Evolutionary conservation across 2,797 vertebrate species (phyloP).

Genomic region (Benthosema pterotum): DNA sequence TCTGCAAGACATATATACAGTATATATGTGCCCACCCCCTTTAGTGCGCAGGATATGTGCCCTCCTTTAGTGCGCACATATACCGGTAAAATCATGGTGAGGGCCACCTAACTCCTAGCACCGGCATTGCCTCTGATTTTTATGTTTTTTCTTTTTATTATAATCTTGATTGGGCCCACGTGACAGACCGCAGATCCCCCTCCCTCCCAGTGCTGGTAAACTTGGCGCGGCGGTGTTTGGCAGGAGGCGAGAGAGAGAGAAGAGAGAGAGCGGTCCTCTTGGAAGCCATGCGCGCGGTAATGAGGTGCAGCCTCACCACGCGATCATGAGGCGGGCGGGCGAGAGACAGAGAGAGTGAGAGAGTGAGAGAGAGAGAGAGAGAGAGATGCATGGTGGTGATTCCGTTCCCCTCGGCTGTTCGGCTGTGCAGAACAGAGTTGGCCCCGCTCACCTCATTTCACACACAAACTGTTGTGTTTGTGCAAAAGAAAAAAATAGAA

Average conservation of each 20-base stretch:
- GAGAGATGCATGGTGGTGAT: constrained; percentile 14
- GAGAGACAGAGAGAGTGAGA: too few species aligned
- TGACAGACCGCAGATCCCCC: constrained; percentile 60
- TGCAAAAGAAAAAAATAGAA: constrained; percentile 17
- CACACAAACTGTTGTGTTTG: constrained; percentile 65
- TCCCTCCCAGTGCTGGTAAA: constrained; percentile 53
- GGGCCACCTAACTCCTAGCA: too few species aligned
- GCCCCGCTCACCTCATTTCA: constrained; percentile 63
- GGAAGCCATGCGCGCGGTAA: constrained; percentile 36
- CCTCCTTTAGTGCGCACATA: too few species aligned
- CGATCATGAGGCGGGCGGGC: constrained; percentile 23
- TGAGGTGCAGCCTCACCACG: constrained; percentile 37
- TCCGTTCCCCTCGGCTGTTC: constrained; percentile 51
- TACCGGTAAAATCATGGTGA: too few species aligned
- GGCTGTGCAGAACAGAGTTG: constrained; percentile 53
- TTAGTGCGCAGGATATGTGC: too few species aligned
- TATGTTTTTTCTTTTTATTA: too few species aligned
- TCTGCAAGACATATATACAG: too few species aligned
- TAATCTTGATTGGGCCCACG: constrained; percentile 71
- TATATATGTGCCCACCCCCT: too few species aligned
- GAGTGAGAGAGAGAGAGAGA: too few species aligned
- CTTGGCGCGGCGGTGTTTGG: constrained; percentile 44
- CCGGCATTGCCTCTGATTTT: too few species aligned
- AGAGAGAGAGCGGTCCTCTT: constrained; percentile 39
- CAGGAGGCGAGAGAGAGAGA: constrained; percentile 38